These are phyloP conservation scores for Phyllotreta cruciferae DNA, from an alignment of 2,888 invertebrate genomes.

Conservation along the genomic window DNA sequence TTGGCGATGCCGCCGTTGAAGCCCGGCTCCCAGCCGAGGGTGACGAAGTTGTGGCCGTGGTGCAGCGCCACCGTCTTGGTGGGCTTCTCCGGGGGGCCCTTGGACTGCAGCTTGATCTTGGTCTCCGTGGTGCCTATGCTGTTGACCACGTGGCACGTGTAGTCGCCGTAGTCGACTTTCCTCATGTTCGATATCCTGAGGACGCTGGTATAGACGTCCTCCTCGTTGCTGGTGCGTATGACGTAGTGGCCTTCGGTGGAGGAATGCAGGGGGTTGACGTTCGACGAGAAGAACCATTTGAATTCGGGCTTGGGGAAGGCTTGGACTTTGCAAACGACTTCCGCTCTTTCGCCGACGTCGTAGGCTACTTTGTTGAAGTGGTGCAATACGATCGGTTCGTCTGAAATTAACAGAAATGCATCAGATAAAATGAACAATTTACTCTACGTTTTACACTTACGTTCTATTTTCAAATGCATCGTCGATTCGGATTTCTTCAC, in stretches of 20 bases:
- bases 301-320: conserved; percentile 93
- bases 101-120: conserved; percentile 81
- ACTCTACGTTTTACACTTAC: conserved; percentile 63
- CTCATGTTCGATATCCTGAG: conserved; percentile 76
- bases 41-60: conserved; percentile 80
- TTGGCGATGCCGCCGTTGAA: conserved; percentile 89
- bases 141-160: conserved; percentile 87
- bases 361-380: conserved; percentile 89
- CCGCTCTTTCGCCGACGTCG: conserved; percentile 82
- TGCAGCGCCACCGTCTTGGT: conserved; percentile 74
- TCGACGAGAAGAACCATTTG: conserved; percentile 86
- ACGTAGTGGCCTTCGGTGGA: conserved; percentile 87
- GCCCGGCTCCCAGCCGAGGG: conserved; percentile 85
- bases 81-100: conserved; percentile 87
- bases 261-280: conserved; percentile 75
- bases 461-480: conserved; percentile 91
- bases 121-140: conserved; percentile 78
- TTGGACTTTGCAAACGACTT: conserved; percentile 87
- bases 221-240: conserved; percentile 80
- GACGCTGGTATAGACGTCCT: conserved; percentile 84
- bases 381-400: conserved; percentile 85
- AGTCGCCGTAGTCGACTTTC: conserved; percentile 89
- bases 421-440: neutral
- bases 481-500: conserved; percentile 86
- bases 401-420: conserved; percentile 57